phyloP scores from a whole-genome alignment of 2,113 vertebrate genomes.

The Cynocephalus volans region DNA sequence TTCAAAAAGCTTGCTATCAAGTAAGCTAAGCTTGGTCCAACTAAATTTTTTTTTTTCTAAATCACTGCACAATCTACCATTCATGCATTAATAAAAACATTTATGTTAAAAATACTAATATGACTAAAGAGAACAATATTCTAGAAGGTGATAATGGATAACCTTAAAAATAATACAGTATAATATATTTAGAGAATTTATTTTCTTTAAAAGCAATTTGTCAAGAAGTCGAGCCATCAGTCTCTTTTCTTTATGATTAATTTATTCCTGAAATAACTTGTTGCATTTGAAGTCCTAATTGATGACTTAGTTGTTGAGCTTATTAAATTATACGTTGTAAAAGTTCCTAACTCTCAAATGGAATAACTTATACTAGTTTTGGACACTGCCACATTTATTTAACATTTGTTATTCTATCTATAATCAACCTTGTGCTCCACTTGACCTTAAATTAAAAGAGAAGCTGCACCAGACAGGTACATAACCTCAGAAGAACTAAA shows the following conservation, averaged over 20 bases:
- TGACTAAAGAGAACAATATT: slow-evolving; percentile 47
- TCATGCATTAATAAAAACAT: background rate
- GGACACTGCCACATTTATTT: slow-evolving; percentile 14
- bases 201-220: slow-evolving; percentile 68
- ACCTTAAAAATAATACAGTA: slow-evolving; percentile 23
- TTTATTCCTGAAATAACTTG: slow-evolving; percentile 74
- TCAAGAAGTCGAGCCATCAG: slow-evolving; percentile 58
- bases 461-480: slow-evolving; percentile 8
- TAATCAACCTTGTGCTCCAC: slow-evolving; percentile 17
- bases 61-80: background rate
- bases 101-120: slow-evolving; percentile 30
- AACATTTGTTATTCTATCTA: background rate
- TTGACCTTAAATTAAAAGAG: slow-evolving; percentile 66
- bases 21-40: background rate
- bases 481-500: slow-evolving; percentile 62
- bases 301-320: slow-evolving; percentile 52
- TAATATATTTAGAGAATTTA: slow-evolving; percentile 56
- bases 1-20: slow-evolving; percentile 5
- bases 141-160: background rate
- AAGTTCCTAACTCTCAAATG: slow-evolving; percentile 14
- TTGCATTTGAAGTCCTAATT: slow-evolving; percentile 75
- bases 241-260: slow-evolving; percentile 73
- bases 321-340: slow-evolving; percentile 64
- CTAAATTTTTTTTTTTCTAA: background rate
- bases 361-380: slow-evolving; percentile 12